Evolutionary conservation across 2,797 vertebrate species (phyloP), one percentile per base, ranked within the genome.

Genomic region (Leptatherina wallacei): DNA sequence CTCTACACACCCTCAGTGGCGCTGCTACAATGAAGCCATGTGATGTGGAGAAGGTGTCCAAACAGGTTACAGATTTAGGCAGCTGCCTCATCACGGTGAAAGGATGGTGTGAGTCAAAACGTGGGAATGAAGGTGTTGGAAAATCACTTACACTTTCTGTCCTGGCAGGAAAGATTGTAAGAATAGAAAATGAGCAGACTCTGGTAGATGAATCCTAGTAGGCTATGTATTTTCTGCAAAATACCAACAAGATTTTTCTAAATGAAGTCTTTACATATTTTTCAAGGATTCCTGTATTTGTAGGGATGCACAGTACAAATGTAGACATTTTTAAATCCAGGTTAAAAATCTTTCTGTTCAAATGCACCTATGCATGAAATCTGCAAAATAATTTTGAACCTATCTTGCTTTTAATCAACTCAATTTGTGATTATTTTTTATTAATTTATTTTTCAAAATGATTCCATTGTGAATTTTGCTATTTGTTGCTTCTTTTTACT

Each of bases 21-120:
- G 2, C 36, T 1, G 6, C 27, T 20, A 8, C 55, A 80, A 65
- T 75, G 42, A 80, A 33, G 70, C 47, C 7, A 47, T 30, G 64
- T 36, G 38, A 61, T 44, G 24, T 27, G 51, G 24, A 68, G 24
- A 76, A 73, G 69, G 68, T 66, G 69, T 67, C 57, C 36, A 44
- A 36, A 60, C 16, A 77, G 57, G 73, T 51, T 35, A 59, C 27
- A 57, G 14, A 71, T 71, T 60, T 61, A 58, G 69, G 22, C n/a
- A 13, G 58, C 18, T 3, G 6, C 42, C 0, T 14, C 65, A 69
- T 16, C 27, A 44, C 3, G 20, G 14, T 42, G 61, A 24, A 77
- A 44, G 52, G 36, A 65, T 64, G 65, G 32, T 20, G 10, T 49
- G 47, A 73, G 67, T 76, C 55, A 61, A 72, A 77, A 65, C n/a